Evolutionary conservation across 1,140 invertebrate species (phyloP), one percentile per base, ranked within the genome.

Genomic region (Euglossa dilemma): DNA sequence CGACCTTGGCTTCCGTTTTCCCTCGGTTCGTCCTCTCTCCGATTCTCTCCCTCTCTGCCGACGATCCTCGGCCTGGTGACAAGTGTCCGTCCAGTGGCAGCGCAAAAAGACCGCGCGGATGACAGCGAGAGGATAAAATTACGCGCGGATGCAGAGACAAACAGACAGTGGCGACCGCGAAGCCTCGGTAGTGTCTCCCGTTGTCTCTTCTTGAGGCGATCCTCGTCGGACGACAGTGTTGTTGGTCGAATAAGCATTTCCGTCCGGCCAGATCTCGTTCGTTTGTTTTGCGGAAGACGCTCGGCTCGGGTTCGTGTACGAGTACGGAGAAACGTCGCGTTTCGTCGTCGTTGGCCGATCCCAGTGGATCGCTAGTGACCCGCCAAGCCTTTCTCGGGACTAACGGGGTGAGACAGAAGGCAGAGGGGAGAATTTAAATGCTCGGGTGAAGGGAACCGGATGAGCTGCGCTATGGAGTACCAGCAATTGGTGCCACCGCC

Each of bases 401-500:
- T 54, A 72, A 25, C 45, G 57, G 57, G 63, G 9, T 12, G 74
- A 54, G 25, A 72, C 81, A 75, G 77, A 64, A 54, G 4, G 16
- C 14, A 67, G n/a, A 78, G 80, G 59, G 45, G 25, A 18, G 6
- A 16, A 28, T 14, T 83, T 90, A 90, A 83, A 90, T 90, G 89
- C 74, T 54, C 67, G 72, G 66, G 85, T 88, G 87, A 89, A 72
- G 28, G n/a, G 45, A 83, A 80, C 84, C 80, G 85, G 43, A 92
- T 92, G 92, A 94, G 92, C 87, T 92, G 93, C 89, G 91, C 89
- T 81, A 94, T 94, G 93, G 93, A 94, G 88, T 94, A 94, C 78
- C 94, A 94, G 89, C 94, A 94, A 89, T 93, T 94, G 92, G 93
- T 91, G 87, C 93, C 93, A 84, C 93, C 93, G 36, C 90, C 92